These are phyloP conservation scores for Cataglyphis hispanica DNA, from an alignment of 1,140 invertebrate species.

Conservation along the genomic window DNA sequence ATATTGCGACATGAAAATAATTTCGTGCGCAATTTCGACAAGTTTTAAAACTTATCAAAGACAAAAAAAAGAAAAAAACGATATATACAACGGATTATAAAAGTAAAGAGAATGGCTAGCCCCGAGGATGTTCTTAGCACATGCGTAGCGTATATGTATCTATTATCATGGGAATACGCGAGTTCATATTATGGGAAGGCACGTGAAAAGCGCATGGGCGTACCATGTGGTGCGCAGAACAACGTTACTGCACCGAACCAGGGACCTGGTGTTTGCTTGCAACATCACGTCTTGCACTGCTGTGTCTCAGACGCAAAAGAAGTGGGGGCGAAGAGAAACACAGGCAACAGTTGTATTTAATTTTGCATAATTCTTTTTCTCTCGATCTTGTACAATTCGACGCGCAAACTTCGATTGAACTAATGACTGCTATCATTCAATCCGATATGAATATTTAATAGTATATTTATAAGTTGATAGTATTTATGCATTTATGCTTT, in stretches of 20 bases:
- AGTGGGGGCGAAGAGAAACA: constrained; percentile 65
- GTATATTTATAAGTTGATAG: too few species aligned
- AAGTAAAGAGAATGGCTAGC: constrained; percentile 47
- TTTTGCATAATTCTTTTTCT: constrained; percentile 23
- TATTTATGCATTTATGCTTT: not conserved
- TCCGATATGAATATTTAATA: constrained; percentile 5
- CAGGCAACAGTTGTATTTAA: constrained; percentile 48
- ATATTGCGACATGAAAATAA: too few species aligned
- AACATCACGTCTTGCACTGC: constrained; percentile 60
- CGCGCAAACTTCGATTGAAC: not conserved
- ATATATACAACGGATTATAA: constrained; percentile 21
- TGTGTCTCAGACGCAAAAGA: constrained; percentile 61
- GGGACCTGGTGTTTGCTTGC: constrained; percentile 70
- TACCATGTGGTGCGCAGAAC: constrained; percentile 64
- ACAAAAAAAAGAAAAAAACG: not conserved
- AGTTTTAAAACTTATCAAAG: not conserved
- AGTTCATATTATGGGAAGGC: constrained; percentile 11
- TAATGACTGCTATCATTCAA: not conserved
- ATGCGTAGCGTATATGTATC: constrained; percentile 66
- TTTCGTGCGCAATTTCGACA: not conserved
- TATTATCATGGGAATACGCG: constrained; percentile 76
- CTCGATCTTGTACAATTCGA: not conserved
- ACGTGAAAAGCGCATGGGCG: constrained; percentile 58
- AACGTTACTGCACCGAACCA: constrained; percentile 44
- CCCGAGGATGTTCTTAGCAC: constrained; percentile 78